Percentiles rank a stretch among this genome's conserved stretches.
These are phyloP conservation scores for Corythornis cristatus DNA, from an alignment of 2,113 vertebrate genomes.

Conservation along the genomic window DNA sequence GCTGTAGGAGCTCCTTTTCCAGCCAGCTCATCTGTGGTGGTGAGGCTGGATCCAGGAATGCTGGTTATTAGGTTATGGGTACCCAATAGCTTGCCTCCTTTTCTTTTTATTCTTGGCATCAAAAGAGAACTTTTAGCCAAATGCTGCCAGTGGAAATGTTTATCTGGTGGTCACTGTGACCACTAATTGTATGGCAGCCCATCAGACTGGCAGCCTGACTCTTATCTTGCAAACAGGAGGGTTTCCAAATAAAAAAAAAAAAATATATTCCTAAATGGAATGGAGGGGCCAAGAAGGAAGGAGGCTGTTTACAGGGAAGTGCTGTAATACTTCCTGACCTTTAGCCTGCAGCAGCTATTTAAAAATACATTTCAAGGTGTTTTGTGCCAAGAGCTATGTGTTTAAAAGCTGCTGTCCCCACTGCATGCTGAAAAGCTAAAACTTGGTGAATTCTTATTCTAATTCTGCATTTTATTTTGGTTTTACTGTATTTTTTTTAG, in stretches of 20 bases:
- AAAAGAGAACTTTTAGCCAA: neutral
- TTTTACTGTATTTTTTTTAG: neutral
- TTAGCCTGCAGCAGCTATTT: conserved; percentile 42
- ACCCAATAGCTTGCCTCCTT: neutral
- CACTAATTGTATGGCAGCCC: neutral
- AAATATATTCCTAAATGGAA: neutral
- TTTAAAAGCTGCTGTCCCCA: conserved; percentile 1
- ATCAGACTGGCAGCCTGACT: neutral
- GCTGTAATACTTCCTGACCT: conserved; percentile 51
- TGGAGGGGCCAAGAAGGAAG: neutral
- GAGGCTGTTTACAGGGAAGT: conserved; percentile 43
- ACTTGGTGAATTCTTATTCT: neutral
- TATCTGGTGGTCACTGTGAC: conserved; percentile 22
- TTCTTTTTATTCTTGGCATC: neutral
- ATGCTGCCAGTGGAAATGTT: conserved; percentile 47
- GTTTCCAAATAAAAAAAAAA: neutral
- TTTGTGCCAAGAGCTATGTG: neutral
- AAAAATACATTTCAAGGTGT: conserved; percentile 22
- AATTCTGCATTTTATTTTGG: neutral
- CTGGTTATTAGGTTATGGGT: neutral
- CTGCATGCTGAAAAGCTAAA: neutral
- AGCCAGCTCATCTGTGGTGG: conserved; percentile 19
- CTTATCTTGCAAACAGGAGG: conserved; percentile 14
- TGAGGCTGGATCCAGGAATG: neutral
- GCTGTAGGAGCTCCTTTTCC: conserved; percentile 52